A percentile compares a stretch with the other conserved stretches of the same genome.
phyloP scores from a whole-genome alignment of 2,888 invertebrate species.

The Rhagonycha fulva region DNA sequence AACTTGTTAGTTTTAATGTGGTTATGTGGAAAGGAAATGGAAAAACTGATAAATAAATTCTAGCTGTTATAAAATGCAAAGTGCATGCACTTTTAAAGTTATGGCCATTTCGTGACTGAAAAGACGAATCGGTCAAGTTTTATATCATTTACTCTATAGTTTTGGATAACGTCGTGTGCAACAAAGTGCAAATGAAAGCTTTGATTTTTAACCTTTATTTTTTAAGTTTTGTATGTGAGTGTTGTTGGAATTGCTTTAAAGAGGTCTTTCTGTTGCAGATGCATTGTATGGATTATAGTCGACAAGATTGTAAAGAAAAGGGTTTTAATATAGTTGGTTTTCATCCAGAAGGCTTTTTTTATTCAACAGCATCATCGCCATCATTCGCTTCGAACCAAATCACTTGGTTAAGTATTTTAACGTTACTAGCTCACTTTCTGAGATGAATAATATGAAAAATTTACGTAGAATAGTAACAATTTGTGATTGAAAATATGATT shows the following conservation, averaged over 20 bases:
- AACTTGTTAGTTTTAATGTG: not conserved
- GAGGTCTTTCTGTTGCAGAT: slow-evolving; percentile 43
- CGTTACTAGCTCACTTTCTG: not conserved
- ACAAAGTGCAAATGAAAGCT: slow-evolving; percentile 4
- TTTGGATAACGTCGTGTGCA: slow-evolving; percentile 3
- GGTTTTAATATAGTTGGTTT: slow-evolving; percentile 30
- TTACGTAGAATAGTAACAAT: slow-evolving; percentile 10
- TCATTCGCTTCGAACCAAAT: not conserved
- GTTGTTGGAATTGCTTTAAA: not conserved
- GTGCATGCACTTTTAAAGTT: slow-evolving; percentile 12
- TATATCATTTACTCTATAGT: slow-evolving; percentile 8
- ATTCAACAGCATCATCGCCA: not conserved
- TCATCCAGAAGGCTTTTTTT: slow-evolving; percentile 20
- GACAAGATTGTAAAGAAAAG: slow-evolving; percentile 43
- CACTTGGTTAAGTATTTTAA: slow-evolving; percentile 6
- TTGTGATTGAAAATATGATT: slow-evolving; percentile 19
- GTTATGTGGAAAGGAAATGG: not conserved
- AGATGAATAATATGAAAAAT: slow-evolving; percentile 17
- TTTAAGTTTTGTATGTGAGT: not conserved
- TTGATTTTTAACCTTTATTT: not conserved
- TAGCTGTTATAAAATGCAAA: slow-evolving; percentile 17
- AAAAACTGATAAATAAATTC: slow-evolving; percentile 17
- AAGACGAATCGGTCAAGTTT: slow-evolving; percentile 16
- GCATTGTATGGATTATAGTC: slow-evolving; percentile 48
- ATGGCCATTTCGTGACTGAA: slow-evolving; percentile 16